phyloP scores from a whole-genome alignment of 2,888 invertebrate species.

The Laothoe populi region DNA sequence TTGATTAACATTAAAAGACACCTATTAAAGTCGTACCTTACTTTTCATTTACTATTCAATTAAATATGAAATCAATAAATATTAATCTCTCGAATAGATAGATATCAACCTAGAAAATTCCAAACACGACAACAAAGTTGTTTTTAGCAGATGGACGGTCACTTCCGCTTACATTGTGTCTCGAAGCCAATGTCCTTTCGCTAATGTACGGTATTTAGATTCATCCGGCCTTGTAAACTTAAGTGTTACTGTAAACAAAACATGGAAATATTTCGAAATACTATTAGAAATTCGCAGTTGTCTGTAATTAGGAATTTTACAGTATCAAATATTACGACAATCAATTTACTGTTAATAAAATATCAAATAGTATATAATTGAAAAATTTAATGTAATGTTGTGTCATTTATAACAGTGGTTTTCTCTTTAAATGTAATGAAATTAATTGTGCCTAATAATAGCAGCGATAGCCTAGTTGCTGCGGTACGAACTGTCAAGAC shows the following conservation, averaged over 20 bases:
- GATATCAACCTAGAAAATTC: background rate
- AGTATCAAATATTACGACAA: background rate
- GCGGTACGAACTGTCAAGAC: no score
- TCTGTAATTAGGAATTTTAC: slow-evolving; percentile 3
- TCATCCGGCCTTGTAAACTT: slow-evolving; percentile 8
- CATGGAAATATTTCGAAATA: background rate
- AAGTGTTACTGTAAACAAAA: background rate
- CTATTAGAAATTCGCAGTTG: background rate
- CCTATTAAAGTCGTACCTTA: no score
- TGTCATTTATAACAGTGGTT: no score
- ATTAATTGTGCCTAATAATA: background rate
- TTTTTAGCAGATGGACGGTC: background rate
- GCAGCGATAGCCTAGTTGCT: no score
- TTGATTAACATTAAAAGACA: no score
- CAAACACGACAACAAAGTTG: background rate
- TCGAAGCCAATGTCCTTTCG: slow-evolving; percentile 14
- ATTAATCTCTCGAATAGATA: background rate
- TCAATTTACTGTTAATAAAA: background rate
- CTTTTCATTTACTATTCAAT: background rate
- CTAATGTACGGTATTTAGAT: slow-evolving; percentile 13
- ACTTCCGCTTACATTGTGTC: slow-evolving; percentile 19
- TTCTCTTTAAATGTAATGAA: background rate
- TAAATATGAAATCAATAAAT: background rate
- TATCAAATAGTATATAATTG: background rate
- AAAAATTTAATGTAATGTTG: background rate